phyloP scores from a whole-genome alignment of 2,888 invertebrate species.

The Sarcophaga subvicina region DNA sequence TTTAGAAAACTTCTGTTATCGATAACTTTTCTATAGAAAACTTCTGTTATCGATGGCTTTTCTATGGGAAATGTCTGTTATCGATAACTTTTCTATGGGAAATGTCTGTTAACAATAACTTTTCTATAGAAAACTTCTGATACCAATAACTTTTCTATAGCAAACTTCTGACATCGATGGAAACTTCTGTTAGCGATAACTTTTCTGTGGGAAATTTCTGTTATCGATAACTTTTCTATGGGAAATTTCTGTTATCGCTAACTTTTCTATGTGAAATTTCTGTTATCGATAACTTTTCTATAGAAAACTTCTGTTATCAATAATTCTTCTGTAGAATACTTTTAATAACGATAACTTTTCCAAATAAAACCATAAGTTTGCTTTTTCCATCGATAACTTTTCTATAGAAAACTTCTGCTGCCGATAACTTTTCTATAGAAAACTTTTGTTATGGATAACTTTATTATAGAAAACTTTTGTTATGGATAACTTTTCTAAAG shows the following conservation, averaged over 20 bases:
- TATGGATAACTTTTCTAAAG: neutral
- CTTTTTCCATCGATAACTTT: too few species aligned
- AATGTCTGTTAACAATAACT: too few species aligned
- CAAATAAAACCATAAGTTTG: too few species aligned
- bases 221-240: neutral
- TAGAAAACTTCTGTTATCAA: neutral
- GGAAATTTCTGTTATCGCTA: neutral
- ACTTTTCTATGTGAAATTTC: neutral
- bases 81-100: too few species aligned
- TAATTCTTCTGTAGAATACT: neutral
- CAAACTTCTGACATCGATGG: neutral
- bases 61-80: too few species aligned
- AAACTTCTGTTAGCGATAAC: neutral
- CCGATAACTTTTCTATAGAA: neutral
- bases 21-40: neutral
- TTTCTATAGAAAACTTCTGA: neutral
- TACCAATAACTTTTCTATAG: neutral
- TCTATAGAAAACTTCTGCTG: neutral
- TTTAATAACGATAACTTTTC: neutral
- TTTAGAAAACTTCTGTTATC: neutral
- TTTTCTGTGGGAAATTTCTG: neutral
- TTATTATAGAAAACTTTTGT: neutral
- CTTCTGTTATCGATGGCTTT: too few species aligned
- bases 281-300: neutral
- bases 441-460: neutral